Evolutionary conservation across 2,797 vertebrate species (phyloP).

Genomic region (Diplodus puntazzo): DNA sequence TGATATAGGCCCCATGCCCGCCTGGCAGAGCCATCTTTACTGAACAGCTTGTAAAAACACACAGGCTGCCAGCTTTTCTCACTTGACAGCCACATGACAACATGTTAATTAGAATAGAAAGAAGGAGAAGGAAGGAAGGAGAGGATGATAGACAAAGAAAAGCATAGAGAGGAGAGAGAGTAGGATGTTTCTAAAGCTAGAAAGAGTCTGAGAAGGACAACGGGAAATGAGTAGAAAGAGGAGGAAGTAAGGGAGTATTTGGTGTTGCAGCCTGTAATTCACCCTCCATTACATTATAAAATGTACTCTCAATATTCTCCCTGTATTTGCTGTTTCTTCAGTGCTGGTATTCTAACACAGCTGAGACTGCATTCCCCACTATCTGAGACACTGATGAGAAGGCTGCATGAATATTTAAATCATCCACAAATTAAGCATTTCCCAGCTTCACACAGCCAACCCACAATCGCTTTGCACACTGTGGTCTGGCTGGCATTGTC

Average conservation of each 20-base stretch:
- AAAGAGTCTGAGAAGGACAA: neutral
- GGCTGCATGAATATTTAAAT: constrained; percentile 28
- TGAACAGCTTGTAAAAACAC: constrained; percentile 72
- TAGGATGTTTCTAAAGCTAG: neutral
- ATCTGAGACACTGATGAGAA: constrained; percentile 32
- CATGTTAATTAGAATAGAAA: constrained; percentile 69
- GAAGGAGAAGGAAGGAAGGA: constrained; percentile 3
- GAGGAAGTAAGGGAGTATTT: neutral
- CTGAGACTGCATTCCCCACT: constrained; percentile 2
- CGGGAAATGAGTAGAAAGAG: neutral
- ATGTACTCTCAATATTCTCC: neutral
- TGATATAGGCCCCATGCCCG: constrained; percentile 40
- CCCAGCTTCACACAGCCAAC: constrained; percentile 24
- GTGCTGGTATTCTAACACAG: neutral
- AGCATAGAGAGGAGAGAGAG: neutral
- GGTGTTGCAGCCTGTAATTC: constrained; percentile 3
- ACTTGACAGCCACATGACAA: constrained; percentile 62
- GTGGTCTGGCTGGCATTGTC: constrained; percentile 26
- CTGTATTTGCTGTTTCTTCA: constrained; percentile 5
- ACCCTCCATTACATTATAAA: constrained; percentile 4
- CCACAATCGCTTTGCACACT: constrained; percentile 17
- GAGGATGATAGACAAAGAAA: neutral
- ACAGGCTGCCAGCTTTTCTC: constrained; percentile 66
- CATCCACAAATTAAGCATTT: constrained; percentile 31
- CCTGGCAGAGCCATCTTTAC: constrained; percentile 63